Percentiles rank a stretch among this genome's conserved stretches.
Evolutionary conservation across 2,113 vertebrate genomes (phyloP).

Genomic region (Nothobranchius kuhntae): DNA sequence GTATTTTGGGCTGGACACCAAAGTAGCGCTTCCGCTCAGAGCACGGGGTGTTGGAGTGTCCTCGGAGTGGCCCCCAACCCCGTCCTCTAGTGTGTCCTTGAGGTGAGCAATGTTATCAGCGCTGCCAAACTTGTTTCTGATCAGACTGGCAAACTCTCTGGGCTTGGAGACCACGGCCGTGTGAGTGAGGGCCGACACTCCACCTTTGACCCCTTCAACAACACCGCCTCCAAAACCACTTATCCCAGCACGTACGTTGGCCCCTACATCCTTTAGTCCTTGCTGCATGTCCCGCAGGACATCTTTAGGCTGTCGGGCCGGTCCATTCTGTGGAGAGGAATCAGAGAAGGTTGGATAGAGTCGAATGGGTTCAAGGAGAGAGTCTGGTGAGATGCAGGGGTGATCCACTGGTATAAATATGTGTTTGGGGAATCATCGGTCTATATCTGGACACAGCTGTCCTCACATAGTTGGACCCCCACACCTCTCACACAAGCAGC

Average conservation of each 20-base stretch:
- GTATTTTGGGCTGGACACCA: conserved; percentile 97
- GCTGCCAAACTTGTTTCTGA: conserved; percentile 97
- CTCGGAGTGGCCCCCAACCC: conserved; percentile 80
- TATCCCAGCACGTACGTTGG: conserved; percentile 96
- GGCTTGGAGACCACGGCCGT: conserved; percentile 95
- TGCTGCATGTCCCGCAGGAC: conserved; percentile 99
- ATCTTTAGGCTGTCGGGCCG: conserved; percentile 93
- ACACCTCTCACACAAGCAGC: conserved; percentile 15
- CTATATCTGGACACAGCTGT: conserved; percentile 38
- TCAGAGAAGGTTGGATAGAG: conserved; percentile 32
- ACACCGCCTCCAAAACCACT: conserved; percentile 95
- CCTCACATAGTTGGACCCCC: conserved; percentile 20
- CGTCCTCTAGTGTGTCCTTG: conserved; percentile 91
- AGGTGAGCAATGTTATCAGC: conserved; percentile 96
- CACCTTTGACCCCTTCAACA: conserved; percentile 94
- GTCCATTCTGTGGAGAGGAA: conserved; percentile 83
- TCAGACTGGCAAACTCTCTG: conserved; percentile 94
- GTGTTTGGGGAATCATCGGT: conserved; percentile 3
- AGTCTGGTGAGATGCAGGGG: conserved; percentile 39
- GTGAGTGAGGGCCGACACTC: conserved; percentile 93
- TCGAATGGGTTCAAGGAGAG: conserved; percentile 29
- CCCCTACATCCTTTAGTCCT: conserved; percentile 93
- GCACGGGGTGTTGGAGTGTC: conserved; percentile 84
- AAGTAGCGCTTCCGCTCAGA: conserved; percentile 92
- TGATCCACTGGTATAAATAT: conserved; percentile 29